Base-by-base conservation (phyloP, 2,113 vertebrate genomes). In the Strigops habroptila region DNA sequence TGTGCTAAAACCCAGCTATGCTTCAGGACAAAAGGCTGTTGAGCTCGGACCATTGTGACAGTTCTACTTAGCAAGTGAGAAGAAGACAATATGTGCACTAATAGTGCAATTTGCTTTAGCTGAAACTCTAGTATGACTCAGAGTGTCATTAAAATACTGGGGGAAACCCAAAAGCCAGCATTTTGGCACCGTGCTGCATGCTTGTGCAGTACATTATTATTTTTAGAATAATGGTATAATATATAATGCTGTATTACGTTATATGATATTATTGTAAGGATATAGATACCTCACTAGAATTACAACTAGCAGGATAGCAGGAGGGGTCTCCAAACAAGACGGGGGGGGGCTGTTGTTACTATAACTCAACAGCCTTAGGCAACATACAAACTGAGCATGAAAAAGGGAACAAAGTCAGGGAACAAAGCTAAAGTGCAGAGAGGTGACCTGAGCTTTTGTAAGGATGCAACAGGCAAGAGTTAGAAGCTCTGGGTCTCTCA, bases 161-260 rank as follows among this genome's bases (percentile, higher is more conserved):
- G 60, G 46, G 70, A 88, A 90, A 53, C n/a, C 68, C 91, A 24
- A 39, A 84, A 81, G 22, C 74, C 70, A 33, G 11, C 3, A 0
- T n/a, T 82, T 15, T 52, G 82, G 78, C 82, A 28, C 1, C 0
- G 0, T 3, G 2, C 46, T 51, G 18, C 15, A 4, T 37, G 55
- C 43, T 69, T 2, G 23, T 8, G 15, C 44, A n/a, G 60, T 33
- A 4, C 39, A 12, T 16, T 28, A 3, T 49, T 76, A 22, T 80
- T 88, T 80, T 82, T 67, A 80, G 91, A 62, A 62, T 30, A 39
- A 43, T 12, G 23, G 24, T 41, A 14, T 35, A 64, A 2, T 21
- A 4, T 11, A 12, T 2, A 39, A 74, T 9, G 64, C 28, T 4
- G 7, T 22, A 23, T 62, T 43, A 68, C 0, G 2, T 82, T 60